Percentiles rank a stretch among this genome's conserved stretches.
phyloP scores from a whole-genome alignment of 2,797 vertebrate genomes.

The Pygocentrus nattereri region DNA sequence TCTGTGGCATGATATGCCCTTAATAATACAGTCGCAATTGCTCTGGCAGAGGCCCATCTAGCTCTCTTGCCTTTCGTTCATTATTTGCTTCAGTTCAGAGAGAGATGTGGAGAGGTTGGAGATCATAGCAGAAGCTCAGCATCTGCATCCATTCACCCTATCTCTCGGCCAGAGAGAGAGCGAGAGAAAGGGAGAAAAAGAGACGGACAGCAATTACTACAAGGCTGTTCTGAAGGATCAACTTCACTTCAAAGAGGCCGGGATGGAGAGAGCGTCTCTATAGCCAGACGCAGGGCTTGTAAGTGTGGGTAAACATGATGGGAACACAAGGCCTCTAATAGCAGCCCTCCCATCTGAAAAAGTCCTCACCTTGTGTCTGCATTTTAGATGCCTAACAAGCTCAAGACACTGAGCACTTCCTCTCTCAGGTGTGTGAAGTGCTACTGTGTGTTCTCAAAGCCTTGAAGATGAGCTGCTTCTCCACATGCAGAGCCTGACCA shows the following conservation, averaged over 20 bases:
- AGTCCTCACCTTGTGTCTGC: constrained; percentile 78
- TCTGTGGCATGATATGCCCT: constrained; percentile 50
- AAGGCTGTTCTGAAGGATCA: constrained; percentile 80
- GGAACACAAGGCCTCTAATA: constrained; percentile 83
- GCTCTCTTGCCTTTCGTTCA: constrained; percentile 49
- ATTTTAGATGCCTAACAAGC: constrained; percentile 68
- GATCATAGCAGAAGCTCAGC: constrained; percentile 64
- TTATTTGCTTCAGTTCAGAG: constrained; percentile 63
- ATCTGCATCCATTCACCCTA: constrained; percentile 69
- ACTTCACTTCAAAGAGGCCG: constrained; percentile 82
- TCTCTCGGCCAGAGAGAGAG: constrained; percentile 51
- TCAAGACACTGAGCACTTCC: constrained; percentile 65
- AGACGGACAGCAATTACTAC: constrained; percentile 75
- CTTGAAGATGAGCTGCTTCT: constrained; percentile 24
- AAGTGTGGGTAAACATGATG: constrained; percentile 82
- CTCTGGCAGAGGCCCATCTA: constrained; percentile 52
- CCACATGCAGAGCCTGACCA: neutral
- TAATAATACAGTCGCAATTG: constrained; percentile 52
- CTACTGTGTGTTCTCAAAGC: constrained; percentile 14
- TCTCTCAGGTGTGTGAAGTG: constrained; percentile 68
- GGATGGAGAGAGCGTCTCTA: constrained; percentile 70
- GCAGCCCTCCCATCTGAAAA: constrained; percentile 80
- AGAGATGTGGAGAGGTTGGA: constrained; percentile 47
- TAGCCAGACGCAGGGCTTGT: constrained; percentile 69
- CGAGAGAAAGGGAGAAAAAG: constrained; percentile 29